phyloP scores from a whole-genome alignment of 2,113 vertebrate genomes.

The Hippocampus zosterae region DNA sequence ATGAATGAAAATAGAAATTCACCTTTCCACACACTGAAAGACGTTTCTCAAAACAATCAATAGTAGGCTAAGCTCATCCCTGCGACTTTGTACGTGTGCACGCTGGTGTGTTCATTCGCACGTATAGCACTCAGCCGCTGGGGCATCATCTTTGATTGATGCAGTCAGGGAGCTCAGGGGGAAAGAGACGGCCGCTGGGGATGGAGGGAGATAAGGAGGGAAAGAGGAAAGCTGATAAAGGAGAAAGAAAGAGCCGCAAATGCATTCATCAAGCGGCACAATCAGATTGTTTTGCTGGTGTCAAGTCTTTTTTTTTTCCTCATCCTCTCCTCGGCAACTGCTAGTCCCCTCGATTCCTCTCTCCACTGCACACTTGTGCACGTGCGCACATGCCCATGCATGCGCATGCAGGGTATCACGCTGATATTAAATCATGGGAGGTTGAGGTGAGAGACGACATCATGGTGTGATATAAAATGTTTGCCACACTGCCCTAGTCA shows the following conservation, averaged over 20 bases:
- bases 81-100: not conserved
- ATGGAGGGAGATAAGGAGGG: slow-evolving; percentile 39
- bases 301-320: slow-evolving; percentile 35
- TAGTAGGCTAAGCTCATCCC: slow-evolving; percentile 1
- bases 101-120: not conserved
- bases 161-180: slow-evolving; percentile 54
- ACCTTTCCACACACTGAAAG: slow-evolving; percentile 20
- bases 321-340: slow-evolving; percentile 28
- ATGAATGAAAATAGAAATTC: slow-evolving; percentile 41
- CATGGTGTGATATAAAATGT: slow-evolving; percentile 43
- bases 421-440: slow-evolving; percentile 60
- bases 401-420: slow-evolving; percentile 37
- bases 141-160: slow-evolving; percentile 56
- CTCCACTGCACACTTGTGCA: not conserved
- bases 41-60: slow-evolving; percentile 18
- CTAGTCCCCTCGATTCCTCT: slow-evolving; percentile 18
- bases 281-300: slow-evolving; percentile 58
- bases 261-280: slow-evolving; percentile 58
- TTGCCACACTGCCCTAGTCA: slow-evolving; percentile 14
- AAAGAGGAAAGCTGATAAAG: slow-evolving; percentile 51
- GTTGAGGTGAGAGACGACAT: slow-evolving; percentile 40
- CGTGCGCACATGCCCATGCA: not conserved
- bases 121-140: slow-evolving; percentile 11
- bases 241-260: slow-evolving; percentile 45
- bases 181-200: slow-evolving; percentile 27